phyloP scores from a whole-genome alignment of 2,113 vertebrate species.

The Syrrhaptes paradoxus region DNA sequence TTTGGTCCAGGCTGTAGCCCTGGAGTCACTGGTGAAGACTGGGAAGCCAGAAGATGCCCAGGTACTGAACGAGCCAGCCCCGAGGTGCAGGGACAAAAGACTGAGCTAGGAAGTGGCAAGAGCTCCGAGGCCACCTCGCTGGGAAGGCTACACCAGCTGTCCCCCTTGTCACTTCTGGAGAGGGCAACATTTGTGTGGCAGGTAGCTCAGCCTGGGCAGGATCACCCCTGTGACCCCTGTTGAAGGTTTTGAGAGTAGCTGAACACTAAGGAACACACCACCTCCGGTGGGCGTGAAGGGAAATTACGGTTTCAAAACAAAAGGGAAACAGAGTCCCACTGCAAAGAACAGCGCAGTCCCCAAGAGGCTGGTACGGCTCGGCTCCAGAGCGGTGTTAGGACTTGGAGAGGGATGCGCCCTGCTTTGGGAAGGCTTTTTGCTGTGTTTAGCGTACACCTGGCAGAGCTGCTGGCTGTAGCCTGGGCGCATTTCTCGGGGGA shows the following conservation, averaged over 20 bases:
- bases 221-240: not conserved
- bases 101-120: not conserved
- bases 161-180: not conserved
- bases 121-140: not conserved
- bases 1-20: not conserved
- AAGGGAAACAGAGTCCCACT: not conserved
- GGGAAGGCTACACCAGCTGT: not conserved
- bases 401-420: fast-evolving
- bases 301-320: not conserved
- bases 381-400: not conserved
- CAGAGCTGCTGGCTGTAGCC: not conserved
- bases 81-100: not conserved
- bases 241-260: not conserved
- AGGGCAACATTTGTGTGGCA: not conserved
- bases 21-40: not conserved
- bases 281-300: not conserved
- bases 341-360: not conserved
- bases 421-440: not conserved
- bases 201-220: not conserved
- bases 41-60: not conserved
- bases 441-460: not conserved
- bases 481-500: fast-evolving
- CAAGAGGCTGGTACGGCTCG: fast-evolving
- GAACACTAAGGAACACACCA: not conserved
- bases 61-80: not conserved